Evolutionary conservation across 2,888 invertebrate genomes (phyloP).

Genomic region (Campoplex nolae): DNA sequence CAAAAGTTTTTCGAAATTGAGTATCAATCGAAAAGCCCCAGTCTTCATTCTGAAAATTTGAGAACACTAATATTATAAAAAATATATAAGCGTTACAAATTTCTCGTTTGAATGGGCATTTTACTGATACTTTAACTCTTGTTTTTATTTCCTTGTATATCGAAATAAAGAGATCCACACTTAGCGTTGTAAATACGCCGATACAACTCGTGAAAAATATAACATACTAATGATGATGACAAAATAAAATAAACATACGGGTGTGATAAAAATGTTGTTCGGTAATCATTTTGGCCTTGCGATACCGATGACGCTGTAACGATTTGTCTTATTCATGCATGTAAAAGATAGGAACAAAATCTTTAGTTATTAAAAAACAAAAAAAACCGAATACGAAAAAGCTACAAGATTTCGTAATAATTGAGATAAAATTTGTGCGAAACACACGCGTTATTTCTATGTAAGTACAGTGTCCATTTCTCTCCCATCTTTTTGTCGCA

Average conservation of each 20-base stretch:
- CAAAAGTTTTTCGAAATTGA: neutral
- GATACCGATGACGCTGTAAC: neutral
- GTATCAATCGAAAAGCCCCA: neutral
- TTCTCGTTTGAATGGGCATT: conserved; percentile 2
- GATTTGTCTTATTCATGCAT: neutral
- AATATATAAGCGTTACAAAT: neutral
- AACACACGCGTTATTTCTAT: conserved; percentile 6
- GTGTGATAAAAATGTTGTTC: neutral
- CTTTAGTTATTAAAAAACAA: conserved; percentile 41
- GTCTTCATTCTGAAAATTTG: neutral
- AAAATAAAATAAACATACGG: neutral
- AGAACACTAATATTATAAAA: neutral
- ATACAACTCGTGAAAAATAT: neutral
- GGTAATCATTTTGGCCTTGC: conserved; percentile 32
- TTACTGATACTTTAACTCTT: neutral
- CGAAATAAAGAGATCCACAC: neutral
- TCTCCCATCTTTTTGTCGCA: neutral
- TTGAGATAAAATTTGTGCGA: conserved; percentile 29
- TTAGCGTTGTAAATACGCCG: conserved; percentile 21
- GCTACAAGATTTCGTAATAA: neutral
- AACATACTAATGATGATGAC: neutral
- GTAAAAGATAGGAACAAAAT: conserved; percentile 48
- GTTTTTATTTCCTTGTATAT: neutral
- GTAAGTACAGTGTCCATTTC: conserved; percentile 62
- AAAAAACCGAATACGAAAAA: neutral